Evolutionary conservation across 2,797 vertebrate species (phyloP).

Genomic region (Xenentodon cancila): DNA sequence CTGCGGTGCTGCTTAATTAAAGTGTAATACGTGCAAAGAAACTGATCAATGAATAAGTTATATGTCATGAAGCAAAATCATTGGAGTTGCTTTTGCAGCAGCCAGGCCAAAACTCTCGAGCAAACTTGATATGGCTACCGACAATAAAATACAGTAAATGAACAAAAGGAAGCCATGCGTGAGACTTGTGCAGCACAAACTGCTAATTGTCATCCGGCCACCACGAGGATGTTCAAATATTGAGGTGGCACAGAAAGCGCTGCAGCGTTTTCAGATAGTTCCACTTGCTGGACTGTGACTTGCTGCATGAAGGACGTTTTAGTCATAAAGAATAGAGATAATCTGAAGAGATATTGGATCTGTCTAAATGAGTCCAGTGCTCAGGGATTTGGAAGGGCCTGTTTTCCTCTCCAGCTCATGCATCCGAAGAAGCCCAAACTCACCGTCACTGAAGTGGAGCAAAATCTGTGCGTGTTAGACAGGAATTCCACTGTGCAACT

Average conservation of each 20-base stretch:
- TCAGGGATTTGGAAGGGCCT: constrained; percentile 3
- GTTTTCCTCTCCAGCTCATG: too few relatives aligned
- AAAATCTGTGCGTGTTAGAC: constrained; percentile 1
- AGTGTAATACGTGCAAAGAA: constrained; percentile 14
- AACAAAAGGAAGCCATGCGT: constrained; percentile 41
- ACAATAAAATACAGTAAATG: constrained; percentile 14
- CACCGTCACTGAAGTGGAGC: too few relatives aligned
- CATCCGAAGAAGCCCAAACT: too few relatives aligned
- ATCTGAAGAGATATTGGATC: constrained; percentile 25
- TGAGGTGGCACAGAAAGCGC: constrained; percentile 33
- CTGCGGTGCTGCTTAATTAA: constrained; percentile 25
- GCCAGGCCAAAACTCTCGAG: constrained; percentile 16
- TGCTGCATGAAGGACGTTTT: constrained; percentile 35
- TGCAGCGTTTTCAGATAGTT: constrained; percentile 47
- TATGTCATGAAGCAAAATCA: constrained; percentile 20
- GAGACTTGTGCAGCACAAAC: constrained; percentile 30
- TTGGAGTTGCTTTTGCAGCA: constrained; percentile 3
- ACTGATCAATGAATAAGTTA: constrained; percentile 9
- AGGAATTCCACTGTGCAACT: constrained; percentile 8
- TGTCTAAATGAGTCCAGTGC: constrained; percentile 8
- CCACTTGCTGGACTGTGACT: constrained; percentile 44
- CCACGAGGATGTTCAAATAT: constrained; percentile 33
- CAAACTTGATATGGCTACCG: constrained; percentile 28
- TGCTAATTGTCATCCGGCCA: constrained; percentile 42
- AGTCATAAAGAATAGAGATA: constrained; percentile 29